A percentile compares a stretch with the other conserved stretches of the same genome.
Evolutionary conservation across 2,113 vertebrate genomes (phyloP).

Genomic region (Bucco capensis): DNA sequence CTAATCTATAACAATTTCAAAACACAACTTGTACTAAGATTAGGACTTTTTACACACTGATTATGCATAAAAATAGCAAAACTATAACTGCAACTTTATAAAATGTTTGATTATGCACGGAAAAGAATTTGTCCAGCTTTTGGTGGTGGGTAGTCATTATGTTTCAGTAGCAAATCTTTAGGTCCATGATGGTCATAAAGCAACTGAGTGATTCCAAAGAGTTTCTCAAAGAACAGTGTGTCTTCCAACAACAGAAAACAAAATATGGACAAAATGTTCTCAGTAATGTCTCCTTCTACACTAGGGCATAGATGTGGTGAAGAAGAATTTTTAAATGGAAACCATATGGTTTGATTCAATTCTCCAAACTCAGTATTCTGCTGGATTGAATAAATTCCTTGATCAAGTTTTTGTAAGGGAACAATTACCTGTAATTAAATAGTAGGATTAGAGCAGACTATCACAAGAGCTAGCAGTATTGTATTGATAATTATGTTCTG

Average conservation of each 20-base stretch:
- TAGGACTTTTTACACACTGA: neutral
- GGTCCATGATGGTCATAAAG: neutral
- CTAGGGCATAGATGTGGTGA: slow-evolving; percentile 15
- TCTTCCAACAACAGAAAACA: slow-evolving; percentile 38
- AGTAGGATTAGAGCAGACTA: neutral
- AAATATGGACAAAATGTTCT: slow-evolving; percentile 28
- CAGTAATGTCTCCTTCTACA: neutral
- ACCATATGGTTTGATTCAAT: slow-evolving; percentile 46
- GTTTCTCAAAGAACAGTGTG: slow-evolving; percentile 2
- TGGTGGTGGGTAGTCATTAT: neutral
- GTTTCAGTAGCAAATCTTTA: neutral
- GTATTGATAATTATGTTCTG: neutral
- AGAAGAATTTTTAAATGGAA: slow-evolving; percentile 46
- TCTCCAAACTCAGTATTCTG: neutral
- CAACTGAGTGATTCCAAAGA: neutral
- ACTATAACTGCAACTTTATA: neutral
- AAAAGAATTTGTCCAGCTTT: neutral
- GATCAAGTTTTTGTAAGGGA: neutral
- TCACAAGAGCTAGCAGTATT: neutral
- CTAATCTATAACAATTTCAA: neutral
- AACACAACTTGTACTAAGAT: neutral
- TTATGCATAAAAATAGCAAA: neutral
- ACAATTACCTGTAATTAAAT: neutral
- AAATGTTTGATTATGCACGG: neutral
- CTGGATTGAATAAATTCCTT: neutral